Evolutionary conservation across 2,888 invertebrate genomes (phyloP).

Genomic region (Tachystola acroxantha): DNA sequence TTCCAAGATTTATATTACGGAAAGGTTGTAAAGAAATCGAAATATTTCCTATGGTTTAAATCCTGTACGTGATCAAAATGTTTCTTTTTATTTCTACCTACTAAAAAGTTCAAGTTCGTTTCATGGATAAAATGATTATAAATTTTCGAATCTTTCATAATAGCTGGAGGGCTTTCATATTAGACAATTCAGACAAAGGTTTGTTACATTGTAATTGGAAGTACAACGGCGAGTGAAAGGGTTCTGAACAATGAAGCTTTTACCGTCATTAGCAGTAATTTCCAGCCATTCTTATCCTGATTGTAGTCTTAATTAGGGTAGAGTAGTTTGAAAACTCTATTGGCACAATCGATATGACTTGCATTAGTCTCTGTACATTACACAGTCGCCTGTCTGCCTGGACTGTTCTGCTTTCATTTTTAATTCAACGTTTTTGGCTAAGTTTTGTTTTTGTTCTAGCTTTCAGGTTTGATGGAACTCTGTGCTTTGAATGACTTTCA

Average conservation of each 20-base stretch:
- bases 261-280: conserved; percentile 28
- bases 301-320: conserved; percentile 22
- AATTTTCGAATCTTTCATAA: conserved; percentile 6
- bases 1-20: not conserved
- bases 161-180: conserved; percentile 2
- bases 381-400: too few species aligned
- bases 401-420: too few species aligned
- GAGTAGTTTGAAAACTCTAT: not conserved
- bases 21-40: too few species aligned
- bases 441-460: not conserved
- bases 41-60: too few species aligned
- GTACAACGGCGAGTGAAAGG: conserved; percentile 6
- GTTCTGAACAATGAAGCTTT: conserved; percentile 13
- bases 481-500: too few species aligned
- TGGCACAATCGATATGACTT: not conserved
- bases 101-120: not conserved
- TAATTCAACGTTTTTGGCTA: not conserved
- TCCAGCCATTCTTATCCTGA: conserved; percentile 23
- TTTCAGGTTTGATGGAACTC: too few species aligned
- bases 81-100: too few species aligned
- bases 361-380: too few species aligned
- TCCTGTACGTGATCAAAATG: too few species aligned
- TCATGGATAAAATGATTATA: not conserved
- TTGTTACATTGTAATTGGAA: conserved; percentile 8
- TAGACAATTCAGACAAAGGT: conserved; percentile 3